Evolutionary conservation across 2,888 invertebrate genomes (phyloP).

Genomic region (Heteropelma amictum): DNA sequence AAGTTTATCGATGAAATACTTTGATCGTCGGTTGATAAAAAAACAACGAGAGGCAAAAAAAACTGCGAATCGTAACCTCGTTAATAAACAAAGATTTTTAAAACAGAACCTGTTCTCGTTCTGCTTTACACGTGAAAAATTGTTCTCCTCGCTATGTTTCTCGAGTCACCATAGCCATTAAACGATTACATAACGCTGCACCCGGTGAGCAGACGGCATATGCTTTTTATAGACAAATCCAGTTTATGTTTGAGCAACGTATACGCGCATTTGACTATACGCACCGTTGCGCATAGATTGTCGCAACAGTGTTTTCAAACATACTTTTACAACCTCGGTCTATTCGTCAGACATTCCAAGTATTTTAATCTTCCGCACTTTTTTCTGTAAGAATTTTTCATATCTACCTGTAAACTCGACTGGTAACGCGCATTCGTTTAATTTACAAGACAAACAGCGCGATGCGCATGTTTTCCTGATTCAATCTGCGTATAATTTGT

Average conservation of each 20-base stretch:
- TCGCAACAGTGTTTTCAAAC: conserved; percentile 27
- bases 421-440: background rate
- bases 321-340: background rate
- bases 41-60: too few relatives aligned
- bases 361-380: conserved; percentile 2
- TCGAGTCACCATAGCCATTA: conserved; percentile 68
- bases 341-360: conserved; percentile 2
- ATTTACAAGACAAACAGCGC: too few relatives aligned
- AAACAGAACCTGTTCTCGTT: background rate
- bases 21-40: too few relatives aligned
- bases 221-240: conserved; percentile 64
- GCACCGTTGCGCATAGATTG: conserved; percentile 22
- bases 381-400: conserved; percentile 14
- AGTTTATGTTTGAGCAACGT: conserved; percentile 60
- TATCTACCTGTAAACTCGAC: background rate
- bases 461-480: too few relatives aligned
- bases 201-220: conserved; percentile 58
- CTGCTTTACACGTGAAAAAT: background rate
- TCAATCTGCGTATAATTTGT: too few relatives aligned
- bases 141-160: conserved; percentile 15
- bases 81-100: too few relatives aligned
- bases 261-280: conserved; percentile 16
- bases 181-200: conserved; percentile 69
- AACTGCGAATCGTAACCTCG: too few relatives aligned
- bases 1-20: too few relatives aligned